Evolutionary conservation across 2,888 invertebrate species (phyloP).

Genomic region (Chesias legatella): DNA sequence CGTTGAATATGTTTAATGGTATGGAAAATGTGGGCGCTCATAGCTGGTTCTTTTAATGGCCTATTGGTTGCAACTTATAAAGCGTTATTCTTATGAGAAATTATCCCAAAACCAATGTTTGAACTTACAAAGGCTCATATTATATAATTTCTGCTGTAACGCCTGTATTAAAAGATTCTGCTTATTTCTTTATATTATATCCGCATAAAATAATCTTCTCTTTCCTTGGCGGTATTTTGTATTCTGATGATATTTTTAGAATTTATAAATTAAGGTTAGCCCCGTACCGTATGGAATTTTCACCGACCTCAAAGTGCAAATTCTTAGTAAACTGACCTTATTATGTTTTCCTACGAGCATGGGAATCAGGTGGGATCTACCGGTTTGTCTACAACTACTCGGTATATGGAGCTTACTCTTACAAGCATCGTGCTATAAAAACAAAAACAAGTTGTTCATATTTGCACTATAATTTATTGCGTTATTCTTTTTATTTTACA

Average conservation of each 20-base stretch:
- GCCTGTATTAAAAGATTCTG: too few species aligned
- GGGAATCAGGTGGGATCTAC: constrained; percentile 46
- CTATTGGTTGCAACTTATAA: constrained; percentile 5
- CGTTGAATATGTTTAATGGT: constrained; percentile 46
- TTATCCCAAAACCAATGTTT: too few species aligned
- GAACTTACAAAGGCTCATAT: too few species aligned
- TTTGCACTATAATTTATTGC: too few species aligned
- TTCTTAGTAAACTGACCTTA: constrained; percentile 23
- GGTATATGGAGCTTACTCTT: constrained; percentile 7
- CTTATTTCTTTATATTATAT: too few species aligned
- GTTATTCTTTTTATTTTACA: too few species aligned
- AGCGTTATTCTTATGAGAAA: too few species aligned
- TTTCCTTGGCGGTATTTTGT: constrained; percentile 12
- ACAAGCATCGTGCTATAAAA: constrained; percentile 3
- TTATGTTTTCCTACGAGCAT: constrained; percentile 28
- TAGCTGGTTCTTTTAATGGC: constrained; percentile 10
- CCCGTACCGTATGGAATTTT: constrained; percentile 10
- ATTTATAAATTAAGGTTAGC: constrained; percentile 8
- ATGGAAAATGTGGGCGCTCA: constrained; percentile 29
- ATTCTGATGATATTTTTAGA: constrained; percentile 10
- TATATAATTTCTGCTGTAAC: too few species aligned
- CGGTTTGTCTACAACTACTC: constrained; percentile 31
- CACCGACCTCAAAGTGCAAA: constrained; percentile 17
- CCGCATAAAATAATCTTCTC: too few species aligned
- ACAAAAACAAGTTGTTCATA: not conserved